Evolutionary conservation across 2,888 invertebrate species (phyloP), one percentile per base, ranked within the genome.

Genomic region (Drepanosiphum platanoidis): DNA sequence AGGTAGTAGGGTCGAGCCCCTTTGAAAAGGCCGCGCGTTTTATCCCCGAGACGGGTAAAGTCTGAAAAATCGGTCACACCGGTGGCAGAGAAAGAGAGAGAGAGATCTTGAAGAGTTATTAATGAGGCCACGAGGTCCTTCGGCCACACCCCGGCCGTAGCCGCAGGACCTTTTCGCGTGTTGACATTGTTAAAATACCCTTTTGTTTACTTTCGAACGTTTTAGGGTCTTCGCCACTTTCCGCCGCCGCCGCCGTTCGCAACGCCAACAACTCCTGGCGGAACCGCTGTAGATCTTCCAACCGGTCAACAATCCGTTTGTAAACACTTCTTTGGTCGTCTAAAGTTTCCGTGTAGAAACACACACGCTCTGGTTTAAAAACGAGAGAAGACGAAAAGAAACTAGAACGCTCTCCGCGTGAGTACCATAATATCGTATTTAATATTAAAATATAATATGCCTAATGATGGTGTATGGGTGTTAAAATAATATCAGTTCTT

Each of bases 181-280:
- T 81, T 71, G 27, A 71, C 58, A 71, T 61, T 81, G 71, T 71
- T 58, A 81, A 81, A 81, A 81, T 71, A 81, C 52, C 71, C 39
- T 80, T 61, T 81, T 81, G 39, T 71, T 81, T 81, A 81, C 81
- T 81, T 81, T 71, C 36, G 36, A 39, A 71, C 71, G 71, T 81
- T 71, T 71, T 39, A 58, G 58, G 22, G 81, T 58, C 58, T 30
- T 61, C 30, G 81, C 58, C 81, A 81, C 36, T 61, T 81, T 81
- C 58, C 58, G 58, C 36, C 39, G 36, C 39, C 71, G 71, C 58
- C 58, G 58, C 36, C 39, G 36, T 81, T 71, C 58, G 34, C n/a
- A 13, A 5, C 71, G 13, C 9, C 58, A 81, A 58, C 58, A 81
- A 58, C 58, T 71, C 30, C 30, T 58, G 39, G 58, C 58, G 71